These are phyloP conservation scores for Zingel zingel DNA, from an alignment of 2,113 vertebrate genomes.

Conservation along the genomic window DNA sequence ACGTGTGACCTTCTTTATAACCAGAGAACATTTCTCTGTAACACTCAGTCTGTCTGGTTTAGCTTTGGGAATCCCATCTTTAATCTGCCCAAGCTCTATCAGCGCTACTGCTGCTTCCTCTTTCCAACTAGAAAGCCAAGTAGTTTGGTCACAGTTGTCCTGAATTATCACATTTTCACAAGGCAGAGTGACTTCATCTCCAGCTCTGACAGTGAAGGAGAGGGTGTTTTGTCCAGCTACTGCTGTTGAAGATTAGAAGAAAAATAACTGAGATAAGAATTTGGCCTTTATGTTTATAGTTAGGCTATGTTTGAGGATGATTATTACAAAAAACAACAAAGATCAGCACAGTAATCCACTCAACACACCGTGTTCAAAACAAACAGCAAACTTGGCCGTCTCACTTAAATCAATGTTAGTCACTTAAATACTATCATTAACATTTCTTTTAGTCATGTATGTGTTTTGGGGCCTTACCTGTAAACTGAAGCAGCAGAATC, in stretches of 20 bases:
- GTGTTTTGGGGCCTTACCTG: constrained; percentile 4
- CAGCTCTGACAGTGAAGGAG: background rate
- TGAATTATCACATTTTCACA: background rate
- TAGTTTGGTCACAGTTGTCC: background rate
- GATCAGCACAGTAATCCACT: background rate
- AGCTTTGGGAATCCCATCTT: background rate
- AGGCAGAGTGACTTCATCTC: constrained; percentile 2
- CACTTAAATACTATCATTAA: background rate
- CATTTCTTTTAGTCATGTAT: background rate
- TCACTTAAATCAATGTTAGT: background rate
- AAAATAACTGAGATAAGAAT: background rate
- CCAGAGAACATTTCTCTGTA: constrained; percentile 33
- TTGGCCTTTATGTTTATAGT: background rate
- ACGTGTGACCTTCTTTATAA: background rate
- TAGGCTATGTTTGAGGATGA: background rate
- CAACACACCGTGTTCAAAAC: background rate
- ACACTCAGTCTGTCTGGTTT: constrained; percentile 10
- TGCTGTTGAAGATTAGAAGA: background rate
- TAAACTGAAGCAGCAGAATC: background rate
- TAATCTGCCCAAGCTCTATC: fast-evolving
- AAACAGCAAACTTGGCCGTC: background rate
- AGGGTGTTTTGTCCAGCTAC: background rate
- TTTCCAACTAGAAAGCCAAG: background rate
- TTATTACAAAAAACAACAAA: background rate
- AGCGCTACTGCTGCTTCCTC: fast-evolving